A percentile compares a stretch with the other conserved stretches of the same genome.
Evolutionary conservation across 2,113 vertebrate species (phyloP).

Genomic region (Zosterops lateralis): DNA sequence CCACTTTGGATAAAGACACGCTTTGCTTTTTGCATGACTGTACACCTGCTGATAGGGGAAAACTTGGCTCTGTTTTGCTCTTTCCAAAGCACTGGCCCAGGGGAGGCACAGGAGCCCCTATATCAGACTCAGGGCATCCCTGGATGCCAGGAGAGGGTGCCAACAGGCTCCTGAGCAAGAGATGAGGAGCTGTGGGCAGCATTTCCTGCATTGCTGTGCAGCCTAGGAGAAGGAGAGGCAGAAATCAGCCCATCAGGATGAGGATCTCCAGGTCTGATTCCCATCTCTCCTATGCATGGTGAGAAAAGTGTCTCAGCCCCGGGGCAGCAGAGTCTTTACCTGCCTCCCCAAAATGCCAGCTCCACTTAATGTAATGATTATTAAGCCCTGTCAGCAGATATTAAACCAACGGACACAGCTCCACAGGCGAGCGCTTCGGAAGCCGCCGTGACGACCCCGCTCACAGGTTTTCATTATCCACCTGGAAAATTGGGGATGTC

Average conservation of each 20-base stretch:
- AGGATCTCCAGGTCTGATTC: rapidly evolving
- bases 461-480: not conserved
- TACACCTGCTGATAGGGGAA: not conserved
- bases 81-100: not conserved
- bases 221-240: not conserved
- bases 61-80: not conserved
- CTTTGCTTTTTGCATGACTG: rapidly evolving
- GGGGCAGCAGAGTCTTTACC: not conserved
- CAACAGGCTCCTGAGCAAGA: not conserved
- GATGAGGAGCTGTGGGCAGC: rapidly evolving
- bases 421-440: not conserved
- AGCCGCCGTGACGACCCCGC: not conserved
- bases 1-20: not conserved
- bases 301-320: not conserved
- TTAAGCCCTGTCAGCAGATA: slow-evolving; percentile 36
- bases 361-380: not conserved
- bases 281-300: rapidly evolving
- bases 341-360: not conserved
- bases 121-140: not conserved
- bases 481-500: slow-evolving; percentile 35
- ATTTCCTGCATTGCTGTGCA: rapidly evolving
- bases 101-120: rapidly evolving
- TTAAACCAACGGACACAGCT: not conserved
- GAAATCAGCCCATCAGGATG: not conserved
- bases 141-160: not conserved